A percentile compares a stretch with the other conserved stretches of the same genome.
These are phyloP conservation scores for Itoplectis maculator DNA, from an alignment of 2,888 invertebrate genomes.

Conservation along the genomic window DNA sequence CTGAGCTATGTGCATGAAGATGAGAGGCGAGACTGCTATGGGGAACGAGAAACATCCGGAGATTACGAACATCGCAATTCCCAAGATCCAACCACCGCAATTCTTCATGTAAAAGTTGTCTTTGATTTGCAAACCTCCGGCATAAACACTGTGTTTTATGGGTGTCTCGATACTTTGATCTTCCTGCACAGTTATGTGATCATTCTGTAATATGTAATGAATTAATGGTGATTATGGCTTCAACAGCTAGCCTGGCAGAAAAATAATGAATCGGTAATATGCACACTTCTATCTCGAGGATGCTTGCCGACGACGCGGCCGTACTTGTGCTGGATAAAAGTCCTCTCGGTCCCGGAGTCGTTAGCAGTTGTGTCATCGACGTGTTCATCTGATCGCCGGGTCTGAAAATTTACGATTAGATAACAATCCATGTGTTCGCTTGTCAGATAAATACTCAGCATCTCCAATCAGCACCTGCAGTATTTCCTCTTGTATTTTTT, in stretches of 20 bases:
- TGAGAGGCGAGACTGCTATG: slow-evolving; percentile 71
- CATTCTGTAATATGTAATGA: slow-evolving; percentile 48
- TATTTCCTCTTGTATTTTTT: slow-evolving; percentile 71
- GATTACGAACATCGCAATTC: slow-evolving; percentile 63
- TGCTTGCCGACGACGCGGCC: slow-evolving; percentile 56
- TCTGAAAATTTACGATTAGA: slow-evolving; percentile 45
- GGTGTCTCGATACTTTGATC: slow-evolving; percentile 27
- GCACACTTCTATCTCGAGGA: slow-evolving; percentile 62
- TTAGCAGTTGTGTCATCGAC: slow-evolving; percentile 66
- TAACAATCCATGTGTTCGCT: background rate
- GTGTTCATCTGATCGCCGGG: slow-evolving; percentile 66
- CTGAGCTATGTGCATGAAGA: slow-evolving; percentile 71
- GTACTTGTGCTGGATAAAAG: slow-evolving; percentile 67
- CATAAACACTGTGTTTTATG: slow-evolving; percentile 29
- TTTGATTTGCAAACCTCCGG: slow-evolving; percentile 34
- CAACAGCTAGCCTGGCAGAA: background rate
- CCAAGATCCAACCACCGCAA: slow-evolving; percentile 68
- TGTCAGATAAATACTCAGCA: background rate
- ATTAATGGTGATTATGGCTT: background rate
- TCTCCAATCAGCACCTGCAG: slow-evolving; percentile 55
- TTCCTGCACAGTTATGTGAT: slow-evolving; percentile 40
- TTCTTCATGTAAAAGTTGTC: slow-evolving; percentile 68
- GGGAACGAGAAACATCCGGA: slow-evolving; percentile 70
- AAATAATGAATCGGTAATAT: background rate
- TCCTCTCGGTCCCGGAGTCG: slow-evolving; percentile 67